Evolutionary conservation across 1,140 invertebrate genomes (phyloP).

Genomic region (Mamestra configurata): DNA sequence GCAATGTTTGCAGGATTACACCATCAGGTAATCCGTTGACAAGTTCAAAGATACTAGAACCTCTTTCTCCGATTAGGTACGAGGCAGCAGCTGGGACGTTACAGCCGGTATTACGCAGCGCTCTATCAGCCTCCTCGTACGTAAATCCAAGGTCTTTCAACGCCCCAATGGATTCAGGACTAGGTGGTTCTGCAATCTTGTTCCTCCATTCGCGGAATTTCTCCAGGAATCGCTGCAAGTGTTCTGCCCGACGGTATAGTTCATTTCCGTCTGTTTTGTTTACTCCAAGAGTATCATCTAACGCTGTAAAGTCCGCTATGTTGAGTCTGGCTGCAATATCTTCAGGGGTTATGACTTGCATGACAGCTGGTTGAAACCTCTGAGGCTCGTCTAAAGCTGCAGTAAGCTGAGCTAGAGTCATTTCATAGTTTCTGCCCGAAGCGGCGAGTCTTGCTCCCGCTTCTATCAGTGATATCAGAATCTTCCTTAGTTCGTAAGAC

Average conservation of each 20-base stretch:
- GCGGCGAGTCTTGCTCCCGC: conserved; percentile 79
- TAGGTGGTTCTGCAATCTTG: conserved; percentile 72
- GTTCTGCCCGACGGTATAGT: conserved; percentile 70
- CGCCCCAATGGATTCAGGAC: conserved; percentile 69
- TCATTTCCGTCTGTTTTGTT: conserved; percentile 55
- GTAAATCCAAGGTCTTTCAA: conserved; percentile 77
- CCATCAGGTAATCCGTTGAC: conserved; percentile 79
- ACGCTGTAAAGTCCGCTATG: conserved; percentile 46
- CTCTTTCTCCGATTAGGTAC: conserved; percentile 79
- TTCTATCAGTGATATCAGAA: conserved; percentile 81
- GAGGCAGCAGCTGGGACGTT: conserved; percentile 81
- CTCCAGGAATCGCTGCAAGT: conserved; percentile 77
- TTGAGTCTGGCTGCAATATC: conserved; percentile 70
- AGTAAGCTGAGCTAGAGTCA: conserved; percentile 73
- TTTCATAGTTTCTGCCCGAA: conserved; percentile 76
- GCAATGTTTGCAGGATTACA: conserved; percentile 72
- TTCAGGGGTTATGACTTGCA: conserved; percentile 80
- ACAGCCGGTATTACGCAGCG: conserved; percentile 72
- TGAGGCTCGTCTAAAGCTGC: conserved; percentile 77
- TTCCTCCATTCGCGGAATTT: conserved; percentile 77
- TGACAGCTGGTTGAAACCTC: conserved; percentile 61
- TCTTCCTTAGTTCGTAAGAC: conserved; percentile 78
- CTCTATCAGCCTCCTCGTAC: conserved; percentile 68
- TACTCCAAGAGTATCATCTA: conserved; percentile 41
- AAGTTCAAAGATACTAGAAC: conserved; percentile 78